Percentiles rank a stretch among this genome's conserved stretches.
These are phyloP conservation scores for Trachymyrmex cornetzi DNA, from an alignment of 1,140 invertebrate genomes.

Conservation along the genomic window DNA sequence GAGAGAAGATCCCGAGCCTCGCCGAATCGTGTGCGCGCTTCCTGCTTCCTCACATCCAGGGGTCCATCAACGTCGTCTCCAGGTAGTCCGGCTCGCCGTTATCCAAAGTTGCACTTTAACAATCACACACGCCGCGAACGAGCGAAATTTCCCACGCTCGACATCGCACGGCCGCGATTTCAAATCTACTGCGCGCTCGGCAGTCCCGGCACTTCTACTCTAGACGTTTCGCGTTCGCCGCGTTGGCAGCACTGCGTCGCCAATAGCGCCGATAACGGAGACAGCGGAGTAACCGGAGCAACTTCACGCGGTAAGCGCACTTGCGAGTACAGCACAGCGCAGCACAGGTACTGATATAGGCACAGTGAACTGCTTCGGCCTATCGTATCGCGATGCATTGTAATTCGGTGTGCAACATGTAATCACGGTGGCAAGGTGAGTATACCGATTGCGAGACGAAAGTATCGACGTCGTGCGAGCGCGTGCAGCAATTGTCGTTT, in stretches of 20 bases:
- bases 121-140: neutral
- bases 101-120: neutral
- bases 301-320: neutral
- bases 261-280: neutral
- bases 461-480: neutral
- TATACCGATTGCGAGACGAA: neutral
- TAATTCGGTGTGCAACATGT: slow-evolving; percentile 66
- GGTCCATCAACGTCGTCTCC: neutral
- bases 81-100: too few relatives aligned
- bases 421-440: slow-evolving; percentile 58
- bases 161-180: neutral
- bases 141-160: neutral
- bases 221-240: neutral
- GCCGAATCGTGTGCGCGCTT: too few relatives aligned
- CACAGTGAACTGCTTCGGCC: slow-evolving; percentile 6
- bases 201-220: neutral
- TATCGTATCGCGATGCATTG: slow-evolving; percentile 34
- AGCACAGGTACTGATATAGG: neutral
- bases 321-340: neutral
- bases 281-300: too few relatives aligned
- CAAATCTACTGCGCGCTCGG: neutral
- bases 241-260: slow-evolving; percentile 49
- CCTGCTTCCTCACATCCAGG: neutral
- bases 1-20: neutral
- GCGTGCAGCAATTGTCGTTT: neutral